Percentiles rank a stretch among this genome's conserved stretches.
Evolutionary conservation across 2,888 invertebrate genomes (phyloP).

Genomic region (Drosophila longiperda): DNA sequence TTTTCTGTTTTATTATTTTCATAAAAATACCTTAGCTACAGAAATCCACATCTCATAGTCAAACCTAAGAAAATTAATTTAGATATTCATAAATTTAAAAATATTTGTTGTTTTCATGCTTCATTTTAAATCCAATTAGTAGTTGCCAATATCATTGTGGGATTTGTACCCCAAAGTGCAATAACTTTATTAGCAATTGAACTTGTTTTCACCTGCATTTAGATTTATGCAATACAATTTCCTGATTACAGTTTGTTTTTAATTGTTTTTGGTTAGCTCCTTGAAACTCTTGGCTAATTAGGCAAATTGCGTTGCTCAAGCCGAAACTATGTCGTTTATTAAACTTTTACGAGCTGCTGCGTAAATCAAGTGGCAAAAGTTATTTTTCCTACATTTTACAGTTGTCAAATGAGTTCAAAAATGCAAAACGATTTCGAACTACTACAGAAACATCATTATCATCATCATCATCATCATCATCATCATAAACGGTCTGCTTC

Average conservation of each 20-base stretch:
- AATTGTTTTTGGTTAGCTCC: not conserved
- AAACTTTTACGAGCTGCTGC: conserved; percentile 52
- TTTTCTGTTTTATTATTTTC: not conserved
- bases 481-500: conserved; percentile 28
- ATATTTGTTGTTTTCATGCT: not conserved
- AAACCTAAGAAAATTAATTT: not conserved
- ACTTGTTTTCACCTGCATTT: not conserved
- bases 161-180: not conserved
- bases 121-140: not conserved
- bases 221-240: not conserved
- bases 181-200: not conserved
- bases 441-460: conserved; percentile 9
- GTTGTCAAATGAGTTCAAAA: conserved; percentile 54
- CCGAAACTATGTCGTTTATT: conserved; percentile 41
- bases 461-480: conserved; percentile 43
- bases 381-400: conserved; percentile 37
- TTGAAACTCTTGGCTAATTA: conserved; percentile 57
- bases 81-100: not conserved
- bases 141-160: not conserved
- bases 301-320: conserved; percentile 56
- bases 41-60: not conserved
- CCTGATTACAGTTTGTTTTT: conserved; percentile 1
- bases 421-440: conserved; percentile 36
- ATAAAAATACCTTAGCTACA: not conserved
- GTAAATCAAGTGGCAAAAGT: conserved; percentile 58